Evolutionary conservation across 2,888 invertebrate species (phyloP), one percentile per base, ranked within the genome.

Genomic region (Bellardia bayeri): DNA sequence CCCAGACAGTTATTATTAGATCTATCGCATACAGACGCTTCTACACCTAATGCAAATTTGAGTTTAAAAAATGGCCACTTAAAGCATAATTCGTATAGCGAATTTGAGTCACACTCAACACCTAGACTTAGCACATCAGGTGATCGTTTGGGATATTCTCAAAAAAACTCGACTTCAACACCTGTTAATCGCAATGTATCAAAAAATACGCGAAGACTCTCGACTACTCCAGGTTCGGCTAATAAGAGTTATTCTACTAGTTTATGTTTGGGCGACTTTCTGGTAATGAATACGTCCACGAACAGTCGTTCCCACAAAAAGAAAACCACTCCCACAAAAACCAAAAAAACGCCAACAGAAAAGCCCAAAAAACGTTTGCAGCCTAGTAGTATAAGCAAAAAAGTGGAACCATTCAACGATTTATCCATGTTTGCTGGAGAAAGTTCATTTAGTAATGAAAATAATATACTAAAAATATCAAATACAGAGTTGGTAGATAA

Each of bases 391-490:
- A 90, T 93, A 7, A 91, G 91, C 68, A 91, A 90, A 63, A 90
- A 89, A 66, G 71, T 89, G 0, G 89, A 3, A 81, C 69, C n/a
- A 66, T 88, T 72, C 14, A 51, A 13, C 6, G 79, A 64, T 64
- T 87, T 90, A 7, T 89, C 75, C 1, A 89, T 84, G 23, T 89
- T 86, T 82, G 85, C 63, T 37, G 80, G 85, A 8, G 86, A 91
- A 82, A 92, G 93, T 45, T 91, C 92, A n/a, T 93, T 93, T 85
- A 92, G 93, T 82, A 91, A 91, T 61, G 94, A 94, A n/a, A 94
- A 93, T 66, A 94, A 94, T 86, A 89, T 94, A 6, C 87, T 91
- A 11, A 90, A 91, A 56, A 88, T 93, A 33, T 90, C 91, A 5
- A 91, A 91, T 54, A 91, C 90, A 16, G 94, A 93, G 82, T 86